Evolutionary conservation across 2,797 vertebrate species (phyloP).

Genomic region (Spinibarbus caldwelli): DNA sequence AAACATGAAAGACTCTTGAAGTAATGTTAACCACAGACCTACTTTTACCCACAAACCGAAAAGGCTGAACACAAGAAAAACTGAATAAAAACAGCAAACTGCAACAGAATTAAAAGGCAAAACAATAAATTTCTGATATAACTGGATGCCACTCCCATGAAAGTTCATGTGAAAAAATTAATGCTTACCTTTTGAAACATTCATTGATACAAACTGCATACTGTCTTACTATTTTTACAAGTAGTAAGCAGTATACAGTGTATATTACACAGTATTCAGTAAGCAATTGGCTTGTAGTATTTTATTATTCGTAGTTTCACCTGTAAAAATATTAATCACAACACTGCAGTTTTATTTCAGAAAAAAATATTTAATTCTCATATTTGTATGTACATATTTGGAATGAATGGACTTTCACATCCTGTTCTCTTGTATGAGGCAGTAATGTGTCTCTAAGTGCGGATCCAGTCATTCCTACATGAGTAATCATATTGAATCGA

Average conservation of each 20-base stretch:
- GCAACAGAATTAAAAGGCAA: not conserved
- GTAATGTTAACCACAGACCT: not conserved
- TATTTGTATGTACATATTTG: constrained; percentile 75
- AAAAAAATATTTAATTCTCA: constrained; percentile 83
- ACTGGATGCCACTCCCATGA: not conserved
- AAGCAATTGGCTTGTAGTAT: not conserved
- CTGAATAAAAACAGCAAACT: not conserved
- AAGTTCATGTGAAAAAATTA: not conserved
- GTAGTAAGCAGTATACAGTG: not conserved
- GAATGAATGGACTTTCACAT: constrained; percentile 34
- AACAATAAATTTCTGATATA: not conserved
- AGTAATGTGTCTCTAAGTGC: constrained; percentile 48
- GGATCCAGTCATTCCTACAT: constrained; percentile 66
- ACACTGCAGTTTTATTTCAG: constrained; percentile 55
- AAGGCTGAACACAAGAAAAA: not conserved
- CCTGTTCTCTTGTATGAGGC: constrained; percentile 55
- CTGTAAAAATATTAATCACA: constrained; percentile 1
- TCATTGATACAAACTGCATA: not conserved
- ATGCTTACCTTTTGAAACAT: not conserved
- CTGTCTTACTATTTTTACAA: not conserved
- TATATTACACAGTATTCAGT: not conserved
- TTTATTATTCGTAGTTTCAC: not conserved
- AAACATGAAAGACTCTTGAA: not conserved
- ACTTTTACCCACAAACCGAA: not conserved
- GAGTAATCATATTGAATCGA: constrained; percentile 41